Percentiles rank a stretch among this genome's conserved stretches.
These are phyloP conservation scores for Tillus elongatus DNA, from an alignment of 2,888 invertebrate genomes.

Conservation along the genomic window DNA sequence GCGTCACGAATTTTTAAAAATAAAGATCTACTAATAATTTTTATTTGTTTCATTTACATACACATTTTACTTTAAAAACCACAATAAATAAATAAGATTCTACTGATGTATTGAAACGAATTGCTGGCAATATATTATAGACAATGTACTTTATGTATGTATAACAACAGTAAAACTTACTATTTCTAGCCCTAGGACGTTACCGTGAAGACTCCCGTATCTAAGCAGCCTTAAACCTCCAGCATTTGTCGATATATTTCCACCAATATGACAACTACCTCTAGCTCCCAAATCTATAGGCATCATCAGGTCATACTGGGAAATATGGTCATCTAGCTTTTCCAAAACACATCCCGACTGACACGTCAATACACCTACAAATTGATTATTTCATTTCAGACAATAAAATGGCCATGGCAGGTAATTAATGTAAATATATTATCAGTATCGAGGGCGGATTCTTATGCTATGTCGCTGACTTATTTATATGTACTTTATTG, in stretches of 20 bases:
- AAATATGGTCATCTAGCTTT: slow-evolving; percentile 64
- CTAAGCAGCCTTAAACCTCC: slow-evolving; percentile 85
- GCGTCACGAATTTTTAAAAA: no score
- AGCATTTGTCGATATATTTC: slow-evolving; percentile 91
- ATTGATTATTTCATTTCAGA: not conserved
- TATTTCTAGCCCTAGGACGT: slow-evolving; percentile 82
- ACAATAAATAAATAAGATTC: no score
- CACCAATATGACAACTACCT: slow-evolving; percentile 90
- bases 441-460: no score
- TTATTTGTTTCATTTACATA: no score
- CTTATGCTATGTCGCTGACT: no score
- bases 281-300: slow-evolving; percentile 95
- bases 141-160: not conserved
- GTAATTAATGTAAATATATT: no score
- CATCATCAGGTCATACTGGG: slow-evolving; percentile 70
- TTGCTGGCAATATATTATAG: no score
- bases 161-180: slow-evolving; percentile 46
- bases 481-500: no score
- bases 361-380: slow-evolving; percentile 63
- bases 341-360: slow-evolving; percentile 89
- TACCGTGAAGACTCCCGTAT: slow-evolving; percentile 90
- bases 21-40: no score
- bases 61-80: no score
- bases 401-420: slow-evolving; percentile 7
- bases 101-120: no score